phyloP scores from a whole-genome alignment of 2,113 vertebrate genomes.

The Microtus oregoni region DNA sequence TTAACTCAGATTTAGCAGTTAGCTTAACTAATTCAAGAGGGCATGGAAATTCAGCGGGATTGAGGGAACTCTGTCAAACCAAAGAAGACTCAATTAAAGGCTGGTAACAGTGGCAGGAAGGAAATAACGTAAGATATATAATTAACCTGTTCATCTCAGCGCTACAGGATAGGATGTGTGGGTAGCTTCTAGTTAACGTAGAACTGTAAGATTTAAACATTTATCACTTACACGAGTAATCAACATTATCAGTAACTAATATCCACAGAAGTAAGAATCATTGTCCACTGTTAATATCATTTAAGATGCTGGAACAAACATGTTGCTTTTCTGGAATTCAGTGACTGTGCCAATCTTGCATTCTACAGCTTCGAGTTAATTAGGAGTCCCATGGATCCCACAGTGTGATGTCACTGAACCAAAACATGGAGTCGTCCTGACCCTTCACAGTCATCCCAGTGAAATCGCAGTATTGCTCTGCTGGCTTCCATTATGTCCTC shows the following conservation, averaged over 20 bases:
- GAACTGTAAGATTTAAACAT: constrained; percentile 46
- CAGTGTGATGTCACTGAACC: constrained; percentile 1
- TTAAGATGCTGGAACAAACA: constrained; percentile 30
- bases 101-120: constrained; percentile 49
- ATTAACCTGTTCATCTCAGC: constrained; percentile 55
- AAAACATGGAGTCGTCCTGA: not conserved
- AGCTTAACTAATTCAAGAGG: constrained; percentile 56
- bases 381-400: constrained; percentile 14
- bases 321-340: constrained; percentile 12
- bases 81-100: constrained; percentile 49
- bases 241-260: constrained; percentile 59
- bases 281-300: constrained; percentile 64
- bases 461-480: not conserved
- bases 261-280: constrained; percentile 40
- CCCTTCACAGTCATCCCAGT: constrained; percentile 34
- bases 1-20: constrained; percentile 52
- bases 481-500: not conserved
- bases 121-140: constrained; percentile 30
- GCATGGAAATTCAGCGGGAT: constrained; percentile 24
- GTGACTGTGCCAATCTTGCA: not conserved
- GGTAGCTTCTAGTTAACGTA: constrained; percentile 31
- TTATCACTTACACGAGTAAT: constrained; percentile 67
- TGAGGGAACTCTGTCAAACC: constrained; percentile 5
- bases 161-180: constrained; percentile 46
- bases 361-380: constrained; percentile 40